These are phyloP conservation scores for Clepsis dumicolana DNA, from an alignment of 2,888 invertebrate genomes.

Conservation along the genomic window DNA sequence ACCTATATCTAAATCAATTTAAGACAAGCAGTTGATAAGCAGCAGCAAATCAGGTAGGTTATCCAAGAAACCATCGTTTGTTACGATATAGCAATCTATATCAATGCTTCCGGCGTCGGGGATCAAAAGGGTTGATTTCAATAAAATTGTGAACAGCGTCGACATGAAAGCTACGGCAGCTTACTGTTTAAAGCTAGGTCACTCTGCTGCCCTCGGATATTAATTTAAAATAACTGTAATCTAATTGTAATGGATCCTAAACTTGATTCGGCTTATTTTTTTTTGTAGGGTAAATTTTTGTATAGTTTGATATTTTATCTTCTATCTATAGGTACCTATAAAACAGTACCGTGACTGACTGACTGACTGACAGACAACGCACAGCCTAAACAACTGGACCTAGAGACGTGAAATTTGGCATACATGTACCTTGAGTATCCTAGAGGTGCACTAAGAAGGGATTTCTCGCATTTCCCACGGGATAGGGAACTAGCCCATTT, in stretches of 20 bases:
- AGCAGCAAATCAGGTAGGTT: conserved; percentile 2
- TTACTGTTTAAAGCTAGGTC: conserved; percentile 10
- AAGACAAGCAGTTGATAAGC: not conserved
- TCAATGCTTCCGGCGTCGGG: not conserved
- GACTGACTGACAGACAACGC: no score
- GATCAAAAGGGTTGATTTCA: conserved; percentile 35
- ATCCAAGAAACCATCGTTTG: conserved; percentile 1
- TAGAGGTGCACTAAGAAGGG: no score
- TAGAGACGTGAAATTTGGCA: no score
- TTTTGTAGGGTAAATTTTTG: no score
- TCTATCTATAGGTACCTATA: no score
- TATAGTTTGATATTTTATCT: no score
- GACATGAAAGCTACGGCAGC: conserved; percentile 9
- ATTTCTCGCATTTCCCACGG: no score
- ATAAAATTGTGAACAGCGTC: conserved; percentile 17
- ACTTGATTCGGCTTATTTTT: no score
- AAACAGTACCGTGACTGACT: no score
- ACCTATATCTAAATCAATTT: not conserved
- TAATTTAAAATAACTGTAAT: not conserved
- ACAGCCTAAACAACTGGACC: no score
- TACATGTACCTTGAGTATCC: no score
- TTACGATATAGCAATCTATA: not conserved
- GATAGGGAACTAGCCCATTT: no score
- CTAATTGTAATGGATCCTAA: not conserved
- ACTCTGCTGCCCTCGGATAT: not conserved